These are phyloP conservation scores for Planiliza haematocheilus DNA, from an alignment of 2,113 vertebrate species.

Conservation along the genomic window DNA sequence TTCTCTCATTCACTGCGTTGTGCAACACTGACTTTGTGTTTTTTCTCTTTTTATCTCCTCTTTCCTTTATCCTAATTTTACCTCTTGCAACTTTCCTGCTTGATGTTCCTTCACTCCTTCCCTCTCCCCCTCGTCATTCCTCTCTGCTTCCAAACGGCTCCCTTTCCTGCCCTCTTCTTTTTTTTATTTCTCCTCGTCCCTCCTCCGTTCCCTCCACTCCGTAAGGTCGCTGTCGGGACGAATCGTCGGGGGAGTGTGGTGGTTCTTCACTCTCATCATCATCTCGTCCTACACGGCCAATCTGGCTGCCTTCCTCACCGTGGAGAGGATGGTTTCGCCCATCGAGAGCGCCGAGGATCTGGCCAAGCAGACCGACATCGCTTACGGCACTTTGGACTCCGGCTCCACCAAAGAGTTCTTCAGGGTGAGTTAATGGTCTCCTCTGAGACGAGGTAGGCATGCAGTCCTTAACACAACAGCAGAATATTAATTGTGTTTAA, in stretches of 20 bases:
- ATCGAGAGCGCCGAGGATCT: slow-evolving; percentile 99
- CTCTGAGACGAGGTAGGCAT: slow-evolving; percentile 4
- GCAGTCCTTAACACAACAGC: too few species aligned
- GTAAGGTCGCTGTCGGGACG: slow-evolving; percentile 95
- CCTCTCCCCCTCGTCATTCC: not conserved
- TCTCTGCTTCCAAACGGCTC: slow-evolving; percentile 14
- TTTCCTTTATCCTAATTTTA: slow-evolving; percentile 35
- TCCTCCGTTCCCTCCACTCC: slow-evolving; percentile 7
- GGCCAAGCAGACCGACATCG: slow-evolving; percentile 98
- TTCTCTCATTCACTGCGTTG: not conserved
- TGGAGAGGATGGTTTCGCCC: slow-evolving; percentile 98
- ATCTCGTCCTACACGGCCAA: slow-evolving; percentile 99
- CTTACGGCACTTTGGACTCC: slow-evolving; percentile 97
- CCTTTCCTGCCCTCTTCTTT: not conserved
- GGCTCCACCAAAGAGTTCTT: slow-evolving; percentile 99
- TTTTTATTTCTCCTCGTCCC: not conserved
- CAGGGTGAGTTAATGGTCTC: slow-evolving; percentile 87
- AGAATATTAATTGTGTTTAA: too few species aligned
- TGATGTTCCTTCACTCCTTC: not conserved
- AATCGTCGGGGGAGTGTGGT: slow-evolving; percentile 99
- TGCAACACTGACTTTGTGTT: slow-evolving; percentile 32
- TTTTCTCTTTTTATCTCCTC: slow-evolving; percentile 33
- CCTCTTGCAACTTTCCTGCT: not conserved
- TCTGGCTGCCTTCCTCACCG: slow-evolving; percentile 98
- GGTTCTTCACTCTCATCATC: slow-evolving; percentile 99